Evolutionary conservation across 1,140 invertebrate species (phyloP).

Genomic region (Drosophila nebulosa): DNA sequence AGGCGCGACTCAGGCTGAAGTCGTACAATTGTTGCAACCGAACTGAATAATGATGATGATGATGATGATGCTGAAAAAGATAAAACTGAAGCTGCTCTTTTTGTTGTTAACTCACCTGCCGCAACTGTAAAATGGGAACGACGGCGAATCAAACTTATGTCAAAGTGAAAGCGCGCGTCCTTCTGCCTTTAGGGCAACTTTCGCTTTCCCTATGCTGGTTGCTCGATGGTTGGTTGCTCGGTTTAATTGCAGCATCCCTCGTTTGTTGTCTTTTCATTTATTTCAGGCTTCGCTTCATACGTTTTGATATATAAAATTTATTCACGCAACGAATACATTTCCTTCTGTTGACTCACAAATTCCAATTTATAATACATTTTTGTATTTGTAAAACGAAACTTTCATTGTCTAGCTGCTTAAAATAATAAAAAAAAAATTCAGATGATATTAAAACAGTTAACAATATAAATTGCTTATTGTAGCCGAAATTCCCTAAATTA

Average conservation of each 20-base stretch:
- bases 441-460: no score
- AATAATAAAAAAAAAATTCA: no score
- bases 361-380: no score
- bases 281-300: slow-evolving; percentile 4
- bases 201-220: slow-evolving; percentile 25
- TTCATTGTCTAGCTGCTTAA: no score
- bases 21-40: slow-evolving; percentile 43
- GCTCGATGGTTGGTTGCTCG: not conserved
- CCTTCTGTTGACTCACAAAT: no score
- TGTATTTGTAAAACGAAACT: no score
- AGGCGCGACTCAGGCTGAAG: slow-evolving; percentile 16
- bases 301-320: not conserved
- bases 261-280: slow-evolving; percentile 20
- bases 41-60: not conserved
- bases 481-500: no score
- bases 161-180: slow-evolving; percentile 22
- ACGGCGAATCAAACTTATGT: not conserved
- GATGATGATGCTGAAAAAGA: slow-evolving; percentile 3
- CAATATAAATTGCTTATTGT: no score
- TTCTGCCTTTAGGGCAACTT: slow-evolving; percentile 17
- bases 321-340: no score
- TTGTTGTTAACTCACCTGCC: slow-evolving; percentile 38
- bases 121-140: not conserved
- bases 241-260: slow-evolving; percentile 28
- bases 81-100: slow-evolving; percentile 14